Evolutionary conservation across 2,113 vertebrate genomes (phyloP), one percentile per base, ranked within the genome.

Genomic region (Polyodon spathula): DNA sequence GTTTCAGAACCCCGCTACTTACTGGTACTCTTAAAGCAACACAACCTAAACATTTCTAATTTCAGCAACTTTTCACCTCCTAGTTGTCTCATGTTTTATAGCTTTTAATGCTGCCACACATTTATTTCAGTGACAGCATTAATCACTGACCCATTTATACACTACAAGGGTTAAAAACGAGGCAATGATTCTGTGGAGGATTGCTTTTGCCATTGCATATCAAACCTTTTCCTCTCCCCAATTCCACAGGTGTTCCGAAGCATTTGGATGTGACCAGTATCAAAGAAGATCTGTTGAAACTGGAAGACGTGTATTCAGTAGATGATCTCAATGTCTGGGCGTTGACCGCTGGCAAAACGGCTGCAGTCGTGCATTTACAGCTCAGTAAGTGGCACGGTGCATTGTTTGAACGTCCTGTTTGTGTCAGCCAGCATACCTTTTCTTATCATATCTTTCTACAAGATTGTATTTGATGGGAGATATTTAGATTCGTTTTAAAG

Each of bases 241-340:
- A 27, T 8, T 61, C 58, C 43, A 54, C 73, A 99, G 95, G 95
- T 40, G 92, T 88, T 64, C 96, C 96, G 41, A 87, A 84, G 60
- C 92, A 98, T 69, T 61, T 97, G 73, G 91, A 95, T 4, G 72
- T 89, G 70, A 84, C 83, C 73, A 83, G 60, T 56, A 93, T 99
- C 71, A 90, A 76, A 76, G 93, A 93, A 48, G 90, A 93, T 50
- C 81, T 99, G 66, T 78, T 96, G 85, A 95, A 92, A 80, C 84
- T 97, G 66, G 93, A 97, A 58, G 89, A 92, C 17, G 92, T 99
- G 61, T 86, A 95, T 70, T 90, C 89, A 2, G 90, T 99, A 54
- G 90, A 97, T 69, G 90, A 95, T 72, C 83, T 99, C 78, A 97
- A 97, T 38, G 68, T 98, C 65, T 99, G 95, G 96, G 94, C 92